phyloP scores from a whole-genome alignment of 1,140 invertebrate species.

The Drosophila nasuta region DNA sequence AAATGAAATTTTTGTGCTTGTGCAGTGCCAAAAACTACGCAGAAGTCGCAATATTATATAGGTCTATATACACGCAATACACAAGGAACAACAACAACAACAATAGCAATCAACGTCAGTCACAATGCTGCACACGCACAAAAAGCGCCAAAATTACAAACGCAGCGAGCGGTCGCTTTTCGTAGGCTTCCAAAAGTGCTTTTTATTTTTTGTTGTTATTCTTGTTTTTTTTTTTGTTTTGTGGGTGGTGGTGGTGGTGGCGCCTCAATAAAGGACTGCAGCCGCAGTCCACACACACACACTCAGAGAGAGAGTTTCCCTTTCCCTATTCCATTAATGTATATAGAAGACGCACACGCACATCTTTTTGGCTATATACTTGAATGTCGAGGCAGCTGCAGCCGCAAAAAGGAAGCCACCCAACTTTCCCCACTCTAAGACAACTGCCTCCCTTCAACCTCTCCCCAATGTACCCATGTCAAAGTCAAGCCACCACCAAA shows the following conservation, averaged over 20 bases:
- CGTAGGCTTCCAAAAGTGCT: slow-evolving; percentile 33
- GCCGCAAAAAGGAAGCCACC: slow-evolving; percentile 39
- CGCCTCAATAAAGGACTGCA: slow-evolving; percentile 74
- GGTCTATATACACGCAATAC: slow-evolving; percentile 28
- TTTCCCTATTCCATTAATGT: slow-evolving; percentile 6
- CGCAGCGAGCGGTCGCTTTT: slow-evolving; percentile 69
- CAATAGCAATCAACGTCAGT: slow-evolving; percentile 73
- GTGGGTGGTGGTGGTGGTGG: slow-evolving; percentile 22
- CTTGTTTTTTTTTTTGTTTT: no score
- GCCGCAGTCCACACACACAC: slow-evolving; percentile 6
- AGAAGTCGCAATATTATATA: slow-evolving; percentile 20
- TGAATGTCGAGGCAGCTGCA: slow-evolving; percentile 57
- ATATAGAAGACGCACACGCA: slow-evolving; percentile 39
- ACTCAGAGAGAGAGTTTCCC: not conserved
- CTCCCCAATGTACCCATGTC: slow-evolving; percentile 59
- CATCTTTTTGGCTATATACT: slow-evolving; percentile 37
- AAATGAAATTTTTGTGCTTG: slow-evolving; percentile 35
- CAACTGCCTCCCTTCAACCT: not conserved
- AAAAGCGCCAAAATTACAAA: slow-evolving; percentile 82
- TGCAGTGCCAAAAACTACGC: slow-evolving; percentile 66
- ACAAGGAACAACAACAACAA: not conserved
- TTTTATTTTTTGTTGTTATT: not conserved
- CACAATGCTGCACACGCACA: slow-evolving; percentile 78
- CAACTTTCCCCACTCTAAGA: not conserved
- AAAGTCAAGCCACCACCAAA: slow-evolving; percentile 62